A percentile compares a stretch with the other conserved stretches of the same genome.
phyloP scores from a whole-genome alignment of 2,888 invertebrate species.

The Idaea straminata region DNA sequence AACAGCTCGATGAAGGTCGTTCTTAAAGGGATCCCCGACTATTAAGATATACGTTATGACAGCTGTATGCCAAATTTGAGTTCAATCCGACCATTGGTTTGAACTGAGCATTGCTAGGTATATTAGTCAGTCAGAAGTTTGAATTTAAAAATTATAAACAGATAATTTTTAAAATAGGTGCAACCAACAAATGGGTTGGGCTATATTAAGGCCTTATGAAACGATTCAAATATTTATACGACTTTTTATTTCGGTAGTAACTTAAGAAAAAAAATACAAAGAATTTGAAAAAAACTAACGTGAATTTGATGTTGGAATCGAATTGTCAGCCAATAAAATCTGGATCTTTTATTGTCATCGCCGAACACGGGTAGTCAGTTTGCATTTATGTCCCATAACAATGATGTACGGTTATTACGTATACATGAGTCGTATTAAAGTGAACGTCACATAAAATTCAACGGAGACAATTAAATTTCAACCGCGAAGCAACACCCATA shows the following conservation, averaged over 20 bases:
- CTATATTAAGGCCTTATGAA: too few species aligned
- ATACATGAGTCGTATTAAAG: conserved; percentile 30
- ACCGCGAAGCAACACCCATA: conserved; percentile 10
- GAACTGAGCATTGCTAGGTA: too few species aligned
- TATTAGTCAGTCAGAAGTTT: too few species aligned
- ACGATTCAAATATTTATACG: too few species aligned
- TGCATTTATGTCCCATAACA: conserved; percentile 61
- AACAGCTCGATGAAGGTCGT: too few species aligned
- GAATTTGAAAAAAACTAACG: conserved; percentile 1
- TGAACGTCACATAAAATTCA: conserved; percentile 39
- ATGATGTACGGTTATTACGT: conserved; percentile 55
- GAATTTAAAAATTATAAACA: too few species aligned
- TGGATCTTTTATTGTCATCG: conserved; percentile 16
- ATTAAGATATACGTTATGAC: too few species aligned
- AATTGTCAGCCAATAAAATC: conserved; percentile 22
- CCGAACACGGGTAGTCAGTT: conserved; percentile 52
- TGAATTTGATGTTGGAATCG: conserved; percentile 2
- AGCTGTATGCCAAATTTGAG: too few species aligned
- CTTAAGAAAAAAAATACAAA: conserved; percentile 2
- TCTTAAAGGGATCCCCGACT: too few species aligned
- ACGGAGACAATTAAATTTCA: conserved; percentile 33
- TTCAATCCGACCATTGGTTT: too few species aligned
- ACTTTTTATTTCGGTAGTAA: not conserved
- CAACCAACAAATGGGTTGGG: too few species aligned
- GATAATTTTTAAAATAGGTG: too few species aligned